These are phyloP conservation scores for Acridotheres tristis DNA, from an alignment of 2,797 vertebrate species.

Conservation along the genomic window DNA sequence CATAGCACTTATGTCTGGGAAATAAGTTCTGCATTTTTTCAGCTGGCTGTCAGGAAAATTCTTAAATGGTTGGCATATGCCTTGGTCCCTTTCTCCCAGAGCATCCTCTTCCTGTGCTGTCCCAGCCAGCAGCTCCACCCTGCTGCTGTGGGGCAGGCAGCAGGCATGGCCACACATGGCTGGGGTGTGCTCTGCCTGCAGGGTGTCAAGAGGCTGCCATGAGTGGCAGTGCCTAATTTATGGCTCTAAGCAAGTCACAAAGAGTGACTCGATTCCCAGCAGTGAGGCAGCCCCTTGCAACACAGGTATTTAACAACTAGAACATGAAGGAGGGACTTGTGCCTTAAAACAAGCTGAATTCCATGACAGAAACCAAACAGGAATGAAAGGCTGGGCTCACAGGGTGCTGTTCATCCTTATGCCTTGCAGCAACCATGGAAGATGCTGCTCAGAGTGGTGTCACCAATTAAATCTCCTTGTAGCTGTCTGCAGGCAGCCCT, in stretches of 20 bases:
- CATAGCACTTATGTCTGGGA: conserved; percentile 43
- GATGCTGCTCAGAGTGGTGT: neutral
- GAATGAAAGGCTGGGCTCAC: neutral
- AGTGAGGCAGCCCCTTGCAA: neutral
- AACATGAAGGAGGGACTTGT: neutral
- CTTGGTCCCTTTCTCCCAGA: neutral
- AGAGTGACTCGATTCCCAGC: neutral
- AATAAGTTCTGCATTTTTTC: conserved; percentile 30
- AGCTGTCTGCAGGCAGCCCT: neutral
- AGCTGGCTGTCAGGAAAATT: neutral
- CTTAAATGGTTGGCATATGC: neutral
- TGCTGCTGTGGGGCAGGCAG: rapidly evolving
- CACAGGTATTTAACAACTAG: neutral
- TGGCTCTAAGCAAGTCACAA: neutral
- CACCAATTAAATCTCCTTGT: neutral
- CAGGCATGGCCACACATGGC: neutral
- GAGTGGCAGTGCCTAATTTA: neutral
- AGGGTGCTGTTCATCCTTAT: neutral
- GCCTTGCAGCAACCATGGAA: neutral
- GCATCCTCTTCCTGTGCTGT: neutral
- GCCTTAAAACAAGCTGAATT: conserved; percentile 10
- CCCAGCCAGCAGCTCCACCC: rapidly evolving
- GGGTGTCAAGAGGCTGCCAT: neutral
- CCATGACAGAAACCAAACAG: conserved; percentile 13
- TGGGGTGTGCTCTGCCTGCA: neutral